Evolutionary conservation across 2,888 invertebrate species (phyloP).

Genomic region (Troides helena): DNA sequence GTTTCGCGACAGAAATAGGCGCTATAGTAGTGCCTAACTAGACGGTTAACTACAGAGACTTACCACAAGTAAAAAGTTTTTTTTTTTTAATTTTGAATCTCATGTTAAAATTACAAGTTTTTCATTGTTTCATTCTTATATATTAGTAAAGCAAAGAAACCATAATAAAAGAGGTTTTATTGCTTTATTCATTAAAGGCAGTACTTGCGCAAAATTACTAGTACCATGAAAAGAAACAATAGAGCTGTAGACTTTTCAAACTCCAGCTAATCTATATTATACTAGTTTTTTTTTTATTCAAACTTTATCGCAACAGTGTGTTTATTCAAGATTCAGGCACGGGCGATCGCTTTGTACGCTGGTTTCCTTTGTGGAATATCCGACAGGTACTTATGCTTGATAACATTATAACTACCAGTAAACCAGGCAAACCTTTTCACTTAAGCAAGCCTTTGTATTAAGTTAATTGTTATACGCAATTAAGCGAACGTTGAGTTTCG

Average conservation of each 20-base stretch:
- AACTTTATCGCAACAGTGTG: slow-evolving; percentile 42
- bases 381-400: slow-evolving; percentile 40
- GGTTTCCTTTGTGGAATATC: slow-evolving; percentile 46
- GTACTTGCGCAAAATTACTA: slow-evolving; percentile 12
- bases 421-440: slow-evolving; percentile 30
- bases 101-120: too few relatives aligned
- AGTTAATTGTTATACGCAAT: slow-evolving; percentile 6
- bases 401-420: slow-evolving; percentile 40
- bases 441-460: slow-evolving; percentile 1
- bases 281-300: slow-evolving; percentile 33
- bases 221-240: slow-evolving; percentile 7
- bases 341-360: slow-evolving; percentile 37
- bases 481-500: background rate
- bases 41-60: too few relatives aligned
- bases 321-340: slow-evolving; percentile 40
- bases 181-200: background rate
- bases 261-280: slow-evolving; percentile 32
- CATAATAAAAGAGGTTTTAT: background rate
- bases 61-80: too few relatives aligned
- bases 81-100: too few relatives aligned
- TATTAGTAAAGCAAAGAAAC: background rate
- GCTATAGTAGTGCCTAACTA: too few relatives aligned
- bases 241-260: slow-evolving; percentile 2
- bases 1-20: too few relatives aligned
- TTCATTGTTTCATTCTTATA: too few relatives aligned